phyloP scores from a whole-genome alignment of 2,888 invertebrate species.

The Psylliodes chrysocephalus region DNA sequence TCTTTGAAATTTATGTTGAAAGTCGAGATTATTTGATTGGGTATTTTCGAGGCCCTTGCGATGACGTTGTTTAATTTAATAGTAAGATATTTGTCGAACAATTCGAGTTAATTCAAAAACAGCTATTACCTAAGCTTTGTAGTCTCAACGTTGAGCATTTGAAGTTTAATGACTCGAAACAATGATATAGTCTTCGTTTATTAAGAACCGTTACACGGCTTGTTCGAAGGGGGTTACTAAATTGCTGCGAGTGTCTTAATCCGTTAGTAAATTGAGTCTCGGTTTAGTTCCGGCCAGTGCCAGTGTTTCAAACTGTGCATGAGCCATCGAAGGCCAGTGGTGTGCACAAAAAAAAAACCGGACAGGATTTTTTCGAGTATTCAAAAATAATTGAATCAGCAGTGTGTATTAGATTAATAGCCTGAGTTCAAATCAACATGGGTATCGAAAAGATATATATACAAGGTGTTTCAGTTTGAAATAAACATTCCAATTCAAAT shows the following conservation, averaged over 20 bases:
- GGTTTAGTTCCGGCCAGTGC: conserved; percentile 62
- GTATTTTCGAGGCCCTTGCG: conserved; percentile 32
- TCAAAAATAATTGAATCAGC: no score
- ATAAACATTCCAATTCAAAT: no score
- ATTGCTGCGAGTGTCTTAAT: conserved; percentile 65
- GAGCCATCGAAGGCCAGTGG: conserved; percentile 44
- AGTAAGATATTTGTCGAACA: conserved; percentile 59
- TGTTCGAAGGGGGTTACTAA: conserved; percentile 65
- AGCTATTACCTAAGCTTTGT: conserved; percentile 61
- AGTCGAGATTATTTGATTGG: conserved; percentile 33
- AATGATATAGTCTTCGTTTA: conserved; percentile 66
- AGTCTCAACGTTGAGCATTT: conserved; percentile 59
- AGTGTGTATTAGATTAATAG: no score
- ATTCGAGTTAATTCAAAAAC: conserved; percentile 61
- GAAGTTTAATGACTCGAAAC: conserved; percentile 65
- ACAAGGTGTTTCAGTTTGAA: no score
- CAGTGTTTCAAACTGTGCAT: conserved; percentile 57
- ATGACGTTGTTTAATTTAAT: conserved; percentile 51
- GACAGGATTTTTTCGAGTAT: neutral
- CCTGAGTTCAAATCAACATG: no score
- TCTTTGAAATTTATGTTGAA: conserved; percentile 7
- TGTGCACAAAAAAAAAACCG: conserved; percentile 4
- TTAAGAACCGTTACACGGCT: conserved; percentile 66
- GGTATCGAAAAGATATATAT: no score
- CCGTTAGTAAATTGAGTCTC: conserved; percentile 65